These are phyloP conservation scores for Brienomyrus longianalis DNA, from an alignment of 2,113 vertebrate species.

Conservation along the genomic window DNA sequence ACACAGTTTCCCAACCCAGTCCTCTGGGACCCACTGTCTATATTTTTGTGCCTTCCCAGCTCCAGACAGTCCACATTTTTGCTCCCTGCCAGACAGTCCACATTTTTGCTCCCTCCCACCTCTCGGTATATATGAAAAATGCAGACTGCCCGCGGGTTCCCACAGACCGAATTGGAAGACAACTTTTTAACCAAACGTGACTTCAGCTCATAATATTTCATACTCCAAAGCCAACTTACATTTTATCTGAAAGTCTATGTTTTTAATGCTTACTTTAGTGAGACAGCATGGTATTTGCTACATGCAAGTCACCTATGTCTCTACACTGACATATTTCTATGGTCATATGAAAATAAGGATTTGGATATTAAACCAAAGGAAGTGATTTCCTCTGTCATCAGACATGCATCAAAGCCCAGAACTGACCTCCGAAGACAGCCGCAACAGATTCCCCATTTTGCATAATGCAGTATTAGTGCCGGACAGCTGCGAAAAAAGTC, in stretches of 20 bases:
- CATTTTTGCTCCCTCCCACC: not conserved
- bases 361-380: not conserved
- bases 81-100: not conserved
- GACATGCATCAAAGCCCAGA: not conserved
- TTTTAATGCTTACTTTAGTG: not conserved
- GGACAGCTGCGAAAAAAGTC: not conserved
- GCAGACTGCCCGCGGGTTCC: not conserved
- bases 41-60: not conserved
- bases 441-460: not conserved
- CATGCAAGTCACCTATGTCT: not conserved
- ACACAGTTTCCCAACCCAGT: not conserved
- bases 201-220: not conserved
- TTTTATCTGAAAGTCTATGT: not conserved
- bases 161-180: not conserved
- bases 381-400: not conserved
- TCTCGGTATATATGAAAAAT: not conserved
- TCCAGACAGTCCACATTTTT: not conserved
- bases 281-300: not conserved
- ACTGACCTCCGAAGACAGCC: not conserved
- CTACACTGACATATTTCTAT: not conserved
- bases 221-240: not conserved
- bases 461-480: not conserved
- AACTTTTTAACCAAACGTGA: not conserved
- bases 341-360: not conserved
- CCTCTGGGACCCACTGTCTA: not conserved